phyloP scores from a whole-genome alignment of 37 sponge, comb jelly and placozoan species.

The Ianthella basta region DNA sequence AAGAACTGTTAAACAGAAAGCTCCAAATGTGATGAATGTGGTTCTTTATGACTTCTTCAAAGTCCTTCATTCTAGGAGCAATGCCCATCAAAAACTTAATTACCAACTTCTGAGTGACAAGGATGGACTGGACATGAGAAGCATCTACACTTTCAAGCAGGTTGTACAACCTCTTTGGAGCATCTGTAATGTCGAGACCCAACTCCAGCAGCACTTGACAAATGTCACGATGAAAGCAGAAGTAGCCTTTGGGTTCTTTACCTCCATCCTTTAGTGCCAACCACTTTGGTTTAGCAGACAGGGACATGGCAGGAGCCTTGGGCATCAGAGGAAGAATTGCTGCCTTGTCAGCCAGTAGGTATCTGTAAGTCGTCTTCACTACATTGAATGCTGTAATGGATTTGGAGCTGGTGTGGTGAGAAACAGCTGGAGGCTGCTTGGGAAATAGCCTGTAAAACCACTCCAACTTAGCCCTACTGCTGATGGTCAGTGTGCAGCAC shows the following conservation, averaged over 20 bases:
- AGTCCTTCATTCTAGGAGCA: too few relatives aligned
- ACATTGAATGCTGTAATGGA: conserved; percentile 8
- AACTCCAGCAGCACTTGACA: not conserved
- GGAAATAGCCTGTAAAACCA: conserved; percentile 68
- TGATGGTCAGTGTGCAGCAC: not conserved
- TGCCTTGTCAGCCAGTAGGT: not conserved
- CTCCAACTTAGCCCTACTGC: not conserved
- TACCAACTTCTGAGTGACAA: too few relatives aligned
- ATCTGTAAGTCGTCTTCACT: not conserved
- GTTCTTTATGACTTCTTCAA: too few relatives aligned
- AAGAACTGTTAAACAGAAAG: too few relatives aligned
- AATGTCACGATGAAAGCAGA: not conserved
- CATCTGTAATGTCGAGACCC: not conserved
- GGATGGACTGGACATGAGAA: too few relatives aligned
- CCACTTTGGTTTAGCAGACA: not conserved
- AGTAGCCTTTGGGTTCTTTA: not conserved
- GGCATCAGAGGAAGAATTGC: not conserved
- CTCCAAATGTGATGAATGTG: too few relatives aligned
- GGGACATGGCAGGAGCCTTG: too few relatives aligned
- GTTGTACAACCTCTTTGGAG: not conserved
- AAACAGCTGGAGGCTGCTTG: not conserved
- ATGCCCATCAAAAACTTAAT: too few relatives aligned
- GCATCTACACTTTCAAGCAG: too few relatives aligned
- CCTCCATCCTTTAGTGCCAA: not conserved
- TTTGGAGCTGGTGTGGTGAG: not conserved